Base-by-base conservation (phyloP, 30 jellyfish, hydroid and myxozoan species). In the Rhopilema esculentum region DNA sequence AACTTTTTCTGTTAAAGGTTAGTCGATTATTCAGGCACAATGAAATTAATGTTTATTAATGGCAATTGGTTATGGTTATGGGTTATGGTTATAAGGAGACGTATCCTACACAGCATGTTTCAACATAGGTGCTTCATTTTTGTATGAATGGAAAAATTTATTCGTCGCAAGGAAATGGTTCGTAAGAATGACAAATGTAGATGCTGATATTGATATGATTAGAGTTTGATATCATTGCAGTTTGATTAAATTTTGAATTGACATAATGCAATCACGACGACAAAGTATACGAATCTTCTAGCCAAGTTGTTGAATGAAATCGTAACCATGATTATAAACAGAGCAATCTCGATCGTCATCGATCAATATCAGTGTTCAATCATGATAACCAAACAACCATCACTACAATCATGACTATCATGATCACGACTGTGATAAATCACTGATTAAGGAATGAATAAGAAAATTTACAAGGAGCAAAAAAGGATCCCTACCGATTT, bases 401-500 rank as follows among this genome's bases (percentile, higher is more conserved):
- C 57, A 40, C 57, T 12, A 40, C 6, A 40, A 40, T 40, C 57
- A 40, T 12, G 6, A 40, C 6, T 6, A 12, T 12, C 57, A 40
- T 40, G 57, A n/a, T n/a, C n/a, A n/a, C n/a, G n/a, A n/a, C n/a
- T 12, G 12, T 40, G 57, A 2, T 12, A 12, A 40, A 40, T 40
- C 57, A 40, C 57, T 12, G 12, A 12, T 40, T 40, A 40, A 12
- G 12, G 57, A 40, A 40, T 40, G 57, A 40, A 2, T 40, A 40
- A 6, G 12, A 40, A 40, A 6, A 12, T 12, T 40, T 40, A 17
- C 7, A 69, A 8, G 12, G 21, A 21, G 24, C 29, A 16, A 69
- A 69, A 16, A 21, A 15, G 28, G 12, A 32, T 30, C 30, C 94
- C 65, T 68, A 85, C 94, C 88, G 86, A 63, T 27, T 66, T 16